Evolutionary conservation across 37 sponge, comb jelly and placozoan species (phyloP), one percentile per base, ranked within the genome.

Genomic region (Axinella damicornis): DNA sequence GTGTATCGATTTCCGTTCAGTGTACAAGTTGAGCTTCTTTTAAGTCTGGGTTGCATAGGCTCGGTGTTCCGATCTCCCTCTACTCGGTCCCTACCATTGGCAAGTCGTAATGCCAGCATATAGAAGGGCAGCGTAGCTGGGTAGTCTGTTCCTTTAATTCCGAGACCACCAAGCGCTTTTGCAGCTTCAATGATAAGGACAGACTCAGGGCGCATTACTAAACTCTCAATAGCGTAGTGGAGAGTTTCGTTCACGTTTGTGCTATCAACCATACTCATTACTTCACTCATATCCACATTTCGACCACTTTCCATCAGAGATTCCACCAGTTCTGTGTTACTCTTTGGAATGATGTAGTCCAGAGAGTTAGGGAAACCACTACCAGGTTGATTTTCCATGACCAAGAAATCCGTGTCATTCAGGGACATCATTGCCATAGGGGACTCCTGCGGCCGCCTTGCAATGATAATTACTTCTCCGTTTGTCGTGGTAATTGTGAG

Each of bases 351-450:
- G 31, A 67, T 6, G 12, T 67, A 67, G 35, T 19, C 69, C 19
- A 30, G 5, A 12, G 2, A 67, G 4, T 32, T 18, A 14, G n/a
- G n/a, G n/a, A n/a, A n/a, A n/a, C 2, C 19, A 5, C 12, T 32
- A 14, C 35, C 69, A 4, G n/a, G n/a, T 41, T 41, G 54, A 16
- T 73, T 46, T 17, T 73, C 73, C 58, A 76, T 57, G 2, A 76
- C 32, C 58, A 76, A 20, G 25, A 76, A 76, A 31, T 55, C 20
- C 1, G 58, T 58, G 33, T 57, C 25, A 13, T 76, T 58, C 14
- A 58, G 36, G 27, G 16, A 32, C 60, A 76, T 59, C 60, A 76
- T 55, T 55, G 60, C 56, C 76, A 76, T 76, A 58, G 31, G 2
- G 4, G 60, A 34, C 2, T 27, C 60, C 60, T 17, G 1, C 1